Base-by-base conservation (phyloP, 2,113 vertebrate species). In the Stigmatopora nigra region DNA sequence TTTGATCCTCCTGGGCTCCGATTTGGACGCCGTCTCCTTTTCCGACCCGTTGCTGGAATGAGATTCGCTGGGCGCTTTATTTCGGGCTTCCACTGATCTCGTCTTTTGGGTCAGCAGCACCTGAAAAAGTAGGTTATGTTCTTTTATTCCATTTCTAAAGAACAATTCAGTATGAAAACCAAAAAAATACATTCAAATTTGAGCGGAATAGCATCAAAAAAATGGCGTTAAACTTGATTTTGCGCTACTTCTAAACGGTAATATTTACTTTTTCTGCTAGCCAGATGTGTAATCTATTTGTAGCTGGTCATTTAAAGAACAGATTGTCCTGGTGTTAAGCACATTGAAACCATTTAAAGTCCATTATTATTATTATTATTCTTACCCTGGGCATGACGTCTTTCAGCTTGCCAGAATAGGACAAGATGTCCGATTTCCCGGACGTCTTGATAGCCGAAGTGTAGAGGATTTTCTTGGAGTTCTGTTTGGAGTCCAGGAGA, bases 361-460 rank as follows among this genome's bases (percentile, higher is more conserved):
- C 38, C 6, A 41, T 7, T 41, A 10, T 41, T 41, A 41, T 41
- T 41, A 41, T 7, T 41, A 10, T 41, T 41, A 41, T 41, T 41
- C 22, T 78, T 92, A 98, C 97, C 94, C 91, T 94, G 65, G 88
- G 90, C 82, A 94, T 90, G 82, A 86, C 87, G 75, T 88, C 93
- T 83, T 97, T 96, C 89, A 97, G 93, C 78, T 95, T 96, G 88
- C 92, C 92, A 7, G 96, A 95, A 79, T 97, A 97, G 45, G 97
- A 93, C 90, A 99, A 63, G 57, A 95, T 88, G 63, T 96, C 97
- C 8, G 90, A 92, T 48, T 91, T 93, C 57, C 91, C 89, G 38
- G 84, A 90, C 0, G 94, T 95, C 46, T 84, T 93, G 87, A 94
- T 91, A 82, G 95, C 95, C 72, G 93, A 91, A 63, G 94, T 95